Conservation (phyloP, 2,888 invertebrate species). For the Zhengitettix transpicula region DNA sequence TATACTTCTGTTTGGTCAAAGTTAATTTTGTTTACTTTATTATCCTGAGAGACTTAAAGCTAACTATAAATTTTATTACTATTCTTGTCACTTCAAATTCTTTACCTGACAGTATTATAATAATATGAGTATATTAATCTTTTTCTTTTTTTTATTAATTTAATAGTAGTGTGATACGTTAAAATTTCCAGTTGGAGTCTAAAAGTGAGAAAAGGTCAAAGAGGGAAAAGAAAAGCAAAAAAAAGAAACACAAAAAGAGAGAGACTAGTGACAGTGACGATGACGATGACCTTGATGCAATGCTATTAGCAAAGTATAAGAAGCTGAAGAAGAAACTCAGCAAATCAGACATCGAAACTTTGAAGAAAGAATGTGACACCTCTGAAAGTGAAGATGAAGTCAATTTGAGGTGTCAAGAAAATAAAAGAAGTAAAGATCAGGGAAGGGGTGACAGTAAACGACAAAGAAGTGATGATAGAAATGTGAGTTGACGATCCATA, state of each 20-base stretch:
- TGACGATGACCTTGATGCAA: conserved; percentile 39
- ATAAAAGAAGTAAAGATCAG: conserved; percentile 3
- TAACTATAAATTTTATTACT: too few relatives aligned
- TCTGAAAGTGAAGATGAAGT: conserved; percentile 9
- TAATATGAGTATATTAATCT: too few relatives aligned
- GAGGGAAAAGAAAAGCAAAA: conserved; percentile 20
- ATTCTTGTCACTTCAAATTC: too few relatives aligned
- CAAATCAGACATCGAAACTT: conserved; percentile 23
- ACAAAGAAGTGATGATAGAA: conserved; percentile 1
- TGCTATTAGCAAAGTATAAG: conserved; percentile 52
- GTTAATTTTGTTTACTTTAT: too few relatives aligned
- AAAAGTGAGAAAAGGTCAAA: conserved; percentile 25
- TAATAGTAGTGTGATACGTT: too few relatives aligned
- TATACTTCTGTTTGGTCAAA: too few relatives aligned
- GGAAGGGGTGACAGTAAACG: neutral
- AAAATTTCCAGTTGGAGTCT: too few relatives aligned
- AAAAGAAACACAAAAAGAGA: conserved; percentile 20
- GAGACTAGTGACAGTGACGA: conserved; percentile 25
- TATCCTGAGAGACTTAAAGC: too few relatives aligned
- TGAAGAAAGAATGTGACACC: conserved; percentile 14
- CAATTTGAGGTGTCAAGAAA: neutral
- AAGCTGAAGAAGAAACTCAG: conserved; percentile 40
- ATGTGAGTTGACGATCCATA: conserved; percentile 3
- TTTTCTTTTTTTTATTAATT: too few relatives aligned
- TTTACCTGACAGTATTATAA: too few relatives aligned